Evolutionary conservation across 1,140 invertebrate genomes (phyloP).

Genomic region (Bombus haemorrhoidalis): DNA sequence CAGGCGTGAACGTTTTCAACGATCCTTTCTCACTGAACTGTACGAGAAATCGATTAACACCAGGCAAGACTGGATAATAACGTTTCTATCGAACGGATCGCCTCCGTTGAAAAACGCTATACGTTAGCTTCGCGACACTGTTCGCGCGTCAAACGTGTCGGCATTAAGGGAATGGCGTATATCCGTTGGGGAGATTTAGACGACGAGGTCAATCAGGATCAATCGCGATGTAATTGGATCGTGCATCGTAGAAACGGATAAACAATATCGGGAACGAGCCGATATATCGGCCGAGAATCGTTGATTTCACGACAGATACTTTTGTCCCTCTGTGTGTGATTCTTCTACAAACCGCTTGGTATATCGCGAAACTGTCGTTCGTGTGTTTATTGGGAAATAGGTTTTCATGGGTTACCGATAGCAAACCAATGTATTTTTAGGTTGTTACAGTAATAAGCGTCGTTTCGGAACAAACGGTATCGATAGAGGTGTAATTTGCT

Average conservation of each 20-base stretch:
- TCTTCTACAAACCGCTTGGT: neutral
- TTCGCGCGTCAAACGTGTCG: constrained; percentile 32
- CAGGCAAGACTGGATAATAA: neutral
- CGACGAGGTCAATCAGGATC: constrained; percentile 50
- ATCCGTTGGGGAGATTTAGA: constrained; percentile 79
- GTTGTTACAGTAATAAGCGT: neutral
- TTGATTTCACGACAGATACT: neutral
- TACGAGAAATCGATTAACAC: neutral
- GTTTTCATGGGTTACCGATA: neutral
- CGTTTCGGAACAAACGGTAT: no score
- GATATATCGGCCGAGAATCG: neutral
- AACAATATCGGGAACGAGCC: constrained; percentile 27
- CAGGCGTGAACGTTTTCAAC: neutral
- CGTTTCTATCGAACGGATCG: neutral
- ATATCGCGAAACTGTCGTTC: neutral
- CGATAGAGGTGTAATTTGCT: neutral
- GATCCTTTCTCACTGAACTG: neutral
- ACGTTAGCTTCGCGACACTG: neutral
- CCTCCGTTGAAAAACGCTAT: neutral
- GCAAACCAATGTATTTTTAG: neutral
- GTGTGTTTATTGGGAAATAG: neutral
- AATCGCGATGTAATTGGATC: constrained; percentile 49
- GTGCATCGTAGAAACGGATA: constrained; percentile 36
- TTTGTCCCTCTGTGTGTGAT: neutral
- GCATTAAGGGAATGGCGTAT: constrained; percentile 77